phyloP scores from a whole-genome alignment of 2,113 vertebrate species.

The Galeopterus variegatus region DNA sequence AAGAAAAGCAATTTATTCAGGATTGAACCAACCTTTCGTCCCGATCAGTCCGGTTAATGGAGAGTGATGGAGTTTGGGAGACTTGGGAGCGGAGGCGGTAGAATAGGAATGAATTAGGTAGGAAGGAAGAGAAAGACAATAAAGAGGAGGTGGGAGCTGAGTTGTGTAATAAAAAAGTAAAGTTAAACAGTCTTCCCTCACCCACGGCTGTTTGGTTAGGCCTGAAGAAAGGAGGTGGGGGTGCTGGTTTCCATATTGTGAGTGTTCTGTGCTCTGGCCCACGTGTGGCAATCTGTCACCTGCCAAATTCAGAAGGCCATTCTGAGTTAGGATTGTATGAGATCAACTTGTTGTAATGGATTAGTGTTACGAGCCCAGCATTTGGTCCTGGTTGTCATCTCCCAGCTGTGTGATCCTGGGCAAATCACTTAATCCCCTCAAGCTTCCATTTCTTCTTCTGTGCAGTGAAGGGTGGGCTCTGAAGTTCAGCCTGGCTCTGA shows the following conservation, averaged over 20 bases:
- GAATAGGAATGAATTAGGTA: too few relatives aligned
- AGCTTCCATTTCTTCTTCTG: not conserved
- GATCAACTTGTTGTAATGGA: not conserved
- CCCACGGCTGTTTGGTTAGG: not conserved
- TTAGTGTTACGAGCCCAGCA: not conserved
- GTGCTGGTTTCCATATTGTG: not conserved
- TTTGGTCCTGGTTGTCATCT: slow-evolving; percentile 20
- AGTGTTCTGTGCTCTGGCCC: not conserved
- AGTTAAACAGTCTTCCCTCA: not conserved
- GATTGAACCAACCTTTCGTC: not conserved
- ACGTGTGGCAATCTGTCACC: not conserved
- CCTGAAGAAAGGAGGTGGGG: not conserved
- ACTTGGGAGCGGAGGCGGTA: not conserved
- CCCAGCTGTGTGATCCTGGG: slow-evolving; percentile 36
- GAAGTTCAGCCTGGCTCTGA: not conserved
- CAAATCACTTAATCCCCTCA: slow-evolving; percentile 5
- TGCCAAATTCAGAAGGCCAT: not conserved
- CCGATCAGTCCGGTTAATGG: not conserved
- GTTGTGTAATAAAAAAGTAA: not conserved
- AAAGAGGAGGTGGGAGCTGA: not conserved
- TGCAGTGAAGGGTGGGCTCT: not conserved
- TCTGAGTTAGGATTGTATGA: not conserved
- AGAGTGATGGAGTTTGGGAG: not conserved
- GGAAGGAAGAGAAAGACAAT: not conserved
- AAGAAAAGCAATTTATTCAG: not conserved